phyloP scores from a whole-genome alignment of 2,888 invertebrate genomes.

The Ectemnius lituratus region DNA sequence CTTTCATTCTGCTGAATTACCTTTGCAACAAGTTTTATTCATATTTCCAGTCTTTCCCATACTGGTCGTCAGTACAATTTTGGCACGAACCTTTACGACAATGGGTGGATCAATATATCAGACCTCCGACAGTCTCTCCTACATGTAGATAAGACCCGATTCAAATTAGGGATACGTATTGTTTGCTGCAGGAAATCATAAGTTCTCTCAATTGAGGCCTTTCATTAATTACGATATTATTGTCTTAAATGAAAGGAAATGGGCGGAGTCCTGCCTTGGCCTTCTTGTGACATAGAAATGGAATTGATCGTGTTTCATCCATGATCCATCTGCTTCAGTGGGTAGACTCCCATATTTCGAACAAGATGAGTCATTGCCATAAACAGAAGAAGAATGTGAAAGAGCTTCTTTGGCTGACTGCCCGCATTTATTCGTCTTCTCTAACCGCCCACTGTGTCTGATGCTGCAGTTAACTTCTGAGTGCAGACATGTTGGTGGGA shows the following conservation, averaged over 20 bases:
- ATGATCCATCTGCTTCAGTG: background rate
- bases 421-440: constrained; percentile 56
- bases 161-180: background rate
- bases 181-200: too few species aligned
- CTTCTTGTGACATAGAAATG: too few species aligned
- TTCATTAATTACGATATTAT: too few species aligned
- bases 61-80: constrained; percentile 16
- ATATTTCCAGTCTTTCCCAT: constrained; percentile 2
- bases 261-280: too few species aligned
- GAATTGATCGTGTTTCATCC: background rate
- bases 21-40: constrained; percentile 46
- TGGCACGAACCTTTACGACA: constrained; percentile 33
- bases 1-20: background rate
- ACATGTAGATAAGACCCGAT: constrained; percentile 36
- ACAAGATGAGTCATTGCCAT: constrained; percentile 62
- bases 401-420: constrained; percentile 63
- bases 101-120: constrained; percentile 46
- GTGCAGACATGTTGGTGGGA: constrained; percentile 14
- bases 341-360: background rate
- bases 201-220: too few species aligned
- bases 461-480: too few species aligned
- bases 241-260: too few species aligned
- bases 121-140: constrained; percentile 37
- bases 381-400: constrained; percentile 51
- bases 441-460: constrained; percentile 28